A percentile compares a stretch with the other conserved stretches of the same genome.
phyloP scores from a whole-genome alignment of 2,113 vertebrate genomes.

The Eolophus roseicapilla region DNA sequence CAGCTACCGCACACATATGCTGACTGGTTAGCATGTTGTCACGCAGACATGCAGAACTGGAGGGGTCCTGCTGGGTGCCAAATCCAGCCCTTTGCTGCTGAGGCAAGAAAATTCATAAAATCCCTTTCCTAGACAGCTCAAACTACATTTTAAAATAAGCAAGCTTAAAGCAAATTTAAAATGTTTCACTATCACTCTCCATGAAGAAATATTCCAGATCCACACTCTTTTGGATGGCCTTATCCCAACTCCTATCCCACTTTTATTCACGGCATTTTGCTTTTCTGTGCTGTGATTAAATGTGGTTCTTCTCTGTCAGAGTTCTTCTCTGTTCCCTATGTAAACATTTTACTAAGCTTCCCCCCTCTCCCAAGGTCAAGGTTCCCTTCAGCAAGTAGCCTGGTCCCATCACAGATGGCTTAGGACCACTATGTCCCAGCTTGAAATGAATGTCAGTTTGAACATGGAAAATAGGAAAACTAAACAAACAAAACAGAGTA shows the following conservation, averaged over 20 bases:
- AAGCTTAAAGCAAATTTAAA: constrained; percentile 1
- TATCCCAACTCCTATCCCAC: background rate
- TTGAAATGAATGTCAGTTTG: background rate
- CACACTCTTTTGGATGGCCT: background rate
- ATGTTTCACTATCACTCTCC: background rate
- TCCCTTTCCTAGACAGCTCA: background rate
- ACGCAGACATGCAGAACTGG: background rate
- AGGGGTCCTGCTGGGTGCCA: background rate
- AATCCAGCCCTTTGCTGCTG: background rate
- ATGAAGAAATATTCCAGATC: background rate
- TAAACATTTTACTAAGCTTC: background rate
- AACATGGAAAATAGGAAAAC: background rate
- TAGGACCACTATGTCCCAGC: background rate
- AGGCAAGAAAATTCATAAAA: constrained; percentile 8
- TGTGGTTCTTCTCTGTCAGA: background rate
- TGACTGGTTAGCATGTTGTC: background rate
- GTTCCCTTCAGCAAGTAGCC: background rate
- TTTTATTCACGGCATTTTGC: background rate
- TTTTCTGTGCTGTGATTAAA: background rate
- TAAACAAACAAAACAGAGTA: background rate
- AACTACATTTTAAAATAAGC: background rate
- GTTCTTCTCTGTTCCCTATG: background rate
- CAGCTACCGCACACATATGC: background rate
- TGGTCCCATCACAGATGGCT: background rate
- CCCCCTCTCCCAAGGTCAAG: background rate